A percentile compares a stretch with the other conserved stretches of the same genome.
These are phyloP conservation scores for Orchesella cincta DNA, from an alignment of 1,140 invertebrate species.

Conservation along the genomic window DNA sequence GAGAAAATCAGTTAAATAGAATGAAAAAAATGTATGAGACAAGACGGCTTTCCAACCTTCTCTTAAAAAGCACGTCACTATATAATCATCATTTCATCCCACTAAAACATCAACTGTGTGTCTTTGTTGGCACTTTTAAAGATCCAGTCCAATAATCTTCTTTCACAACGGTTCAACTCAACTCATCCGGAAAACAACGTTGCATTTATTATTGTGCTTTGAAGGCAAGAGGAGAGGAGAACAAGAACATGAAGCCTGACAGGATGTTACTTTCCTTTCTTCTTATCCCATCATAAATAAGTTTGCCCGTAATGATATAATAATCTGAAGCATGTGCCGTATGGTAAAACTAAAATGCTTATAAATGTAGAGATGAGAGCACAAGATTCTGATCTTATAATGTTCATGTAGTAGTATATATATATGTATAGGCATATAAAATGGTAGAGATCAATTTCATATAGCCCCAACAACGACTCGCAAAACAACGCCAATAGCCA, in stretches of 20 bases:
- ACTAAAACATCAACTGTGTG: neutral
- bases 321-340: too few species aligned
- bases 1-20: neutral
- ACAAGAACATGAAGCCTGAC: neutral
- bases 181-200: slow-evolving; percentile 11
- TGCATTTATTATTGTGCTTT: slow-evolving; percentile 14
- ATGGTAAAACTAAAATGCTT: too few species aligned
- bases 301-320: too few species aligned
- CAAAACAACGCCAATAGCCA: too few species aligned
- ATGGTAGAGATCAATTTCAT: too few species aligned
- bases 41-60: too few species aligned
- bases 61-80: neutral
- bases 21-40: slow-evolving; percentile 2
- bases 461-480: too few species aligned
- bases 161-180: slow-evolving; percentile 8
- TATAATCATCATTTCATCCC: neutral
- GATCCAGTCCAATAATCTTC: neutral
- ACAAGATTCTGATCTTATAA: too few species aligned
- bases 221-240: slow-evolving; percentile 1
- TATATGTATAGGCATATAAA: too few species aligned
- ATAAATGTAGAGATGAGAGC: too few species aligned
- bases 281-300: neutral
- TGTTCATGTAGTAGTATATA: too few species aligned
- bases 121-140: neutral
- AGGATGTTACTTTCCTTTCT: neutral